Percentiles rank a stretch among this genome's conserved stretches.
Conservation (phyloP, 2,888 invertebrate genomes). For the Clanis bilineata region DNA sequence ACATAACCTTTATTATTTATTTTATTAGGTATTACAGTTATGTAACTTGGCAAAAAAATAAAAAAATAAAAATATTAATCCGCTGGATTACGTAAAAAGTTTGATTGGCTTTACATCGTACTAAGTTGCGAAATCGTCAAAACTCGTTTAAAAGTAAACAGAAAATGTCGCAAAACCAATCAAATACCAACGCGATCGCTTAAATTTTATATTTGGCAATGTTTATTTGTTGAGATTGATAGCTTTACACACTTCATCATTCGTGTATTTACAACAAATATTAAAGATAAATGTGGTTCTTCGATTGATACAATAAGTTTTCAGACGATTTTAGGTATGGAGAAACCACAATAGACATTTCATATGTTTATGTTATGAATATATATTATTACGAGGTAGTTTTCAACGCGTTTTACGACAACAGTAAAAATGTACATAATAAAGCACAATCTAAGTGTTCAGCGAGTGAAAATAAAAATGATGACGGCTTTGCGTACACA, state of each 20-base stretch:
- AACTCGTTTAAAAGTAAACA: conserved; percentile 80
- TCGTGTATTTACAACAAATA: not conserved
- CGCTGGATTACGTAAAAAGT: conserved; percentile 61
- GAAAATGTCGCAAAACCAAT: conserved; percentile 68
- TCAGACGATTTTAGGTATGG: not conserved
- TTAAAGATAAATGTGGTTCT: not conserved
- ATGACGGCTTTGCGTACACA: conserved; percentile 39
- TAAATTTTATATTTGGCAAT: conserved; percentile 14
- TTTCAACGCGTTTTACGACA: conserved; percentile 43
- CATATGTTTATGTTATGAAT: not conserved
- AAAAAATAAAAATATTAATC: not conserved
- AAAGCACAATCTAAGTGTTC: conserved; percentile 50
- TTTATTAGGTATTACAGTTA: too few relatives aligned
- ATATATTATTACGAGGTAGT: conserved; percentile 38
- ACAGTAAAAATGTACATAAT: conserved; percentile 45
- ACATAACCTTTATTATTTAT: too few relatives aligned
- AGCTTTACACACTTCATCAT: not conserved
- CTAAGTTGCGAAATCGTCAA: conserved; percentile 58
- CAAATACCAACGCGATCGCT: conserved; percentile 48
- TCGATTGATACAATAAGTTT: not conserved
- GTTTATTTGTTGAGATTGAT: conserved; percentile 13
- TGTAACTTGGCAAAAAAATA: too few relatives aligned
- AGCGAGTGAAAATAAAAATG: conserved; percentile 57
- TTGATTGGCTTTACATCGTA: conserved; percentile 77
- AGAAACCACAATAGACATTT: not conserved